Percentiles rank a stretch among this genome's conserved stretches.
Evolutionary conservation across 2,888 invertebrate species (phyloP).

Genomic region (Exephanes ischioxanthus): DNA sequence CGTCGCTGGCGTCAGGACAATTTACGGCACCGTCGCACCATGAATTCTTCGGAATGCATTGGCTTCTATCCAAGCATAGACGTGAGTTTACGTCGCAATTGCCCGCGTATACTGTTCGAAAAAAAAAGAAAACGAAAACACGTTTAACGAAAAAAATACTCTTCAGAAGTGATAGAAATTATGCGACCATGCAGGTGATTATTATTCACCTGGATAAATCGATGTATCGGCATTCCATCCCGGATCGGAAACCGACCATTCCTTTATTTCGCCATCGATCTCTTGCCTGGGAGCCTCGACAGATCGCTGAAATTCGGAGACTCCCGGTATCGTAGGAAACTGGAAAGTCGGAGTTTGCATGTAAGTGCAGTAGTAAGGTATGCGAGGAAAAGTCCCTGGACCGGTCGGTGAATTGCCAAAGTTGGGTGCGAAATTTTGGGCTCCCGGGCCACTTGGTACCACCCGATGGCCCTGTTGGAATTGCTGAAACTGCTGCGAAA

Average conservation of each 20-base stretch:
- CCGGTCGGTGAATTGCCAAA: conserved; percentile 48
- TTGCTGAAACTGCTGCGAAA: conserved; percentile 30
- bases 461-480: conserved; percentile 47
- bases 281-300: conserved; percentile 11
- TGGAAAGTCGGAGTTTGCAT: conserved; percentile 76
- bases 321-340: conserved; percentile 72
- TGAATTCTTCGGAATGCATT: conserved; percentile 87
- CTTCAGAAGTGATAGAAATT: neutral
- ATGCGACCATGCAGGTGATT: neutral
- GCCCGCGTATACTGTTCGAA: conserved; percentile 44
- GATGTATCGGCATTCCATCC: conserved; percentile 5
- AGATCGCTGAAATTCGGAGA: conserved; percentile 72
- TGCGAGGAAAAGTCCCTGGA: conserved; percentile 6
- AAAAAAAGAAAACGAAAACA: neutral
- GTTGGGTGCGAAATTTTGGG: conserved; percentile 40
- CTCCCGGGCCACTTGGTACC: conserved; percentile 68
- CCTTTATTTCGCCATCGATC: neutral
- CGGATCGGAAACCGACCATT: neutral
- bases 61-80: conserved; percentile 73
- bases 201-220: conserved; percentile 40
- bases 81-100: conserved; percentile 64
- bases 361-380: conserved; percentile 77
- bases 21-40: conserved; percentile 92
- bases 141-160: neutral
- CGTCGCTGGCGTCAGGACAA: conserved; percentile 93